phyloP scores from a whole-genome alignment of 2,888 invertebrate genomes.

The Drosophila acutilabella region DNA sequence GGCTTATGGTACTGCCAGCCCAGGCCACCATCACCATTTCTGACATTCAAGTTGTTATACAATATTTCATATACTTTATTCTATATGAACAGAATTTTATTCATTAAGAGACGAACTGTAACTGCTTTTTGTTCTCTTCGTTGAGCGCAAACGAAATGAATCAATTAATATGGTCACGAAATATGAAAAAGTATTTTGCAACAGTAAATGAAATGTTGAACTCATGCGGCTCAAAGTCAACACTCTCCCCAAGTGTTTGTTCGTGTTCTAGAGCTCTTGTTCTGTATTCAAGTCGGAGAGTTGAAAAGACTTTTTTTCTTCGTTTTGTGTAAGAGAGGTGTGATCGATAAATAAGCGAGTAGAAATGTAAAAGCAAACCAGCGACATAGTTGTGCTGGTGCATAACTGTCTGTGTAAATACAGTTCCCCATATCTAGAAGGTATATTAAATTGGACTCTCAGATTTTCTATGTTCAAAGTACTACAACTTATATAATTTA shows the following conservation, averaged over 20 bases:
- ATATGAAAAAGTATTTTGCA: conserved; percentile 41
- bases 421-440: not conserved
- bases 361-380: not conserved
- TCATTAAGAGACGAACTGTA: conserved; percentile 43
- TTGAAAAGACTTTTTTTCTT: conserved; percentile 21
- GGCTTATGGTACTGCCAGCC: not conserved
- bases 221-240: conserved; percentile 54
- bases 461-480: too few species aligned
- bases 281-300: conserved; percentile 28
- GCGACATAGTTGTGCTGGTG: not conserved
- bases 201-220: conserved; percentile 58
- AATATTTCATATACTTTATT: conserved; percentile 32
- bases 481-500: too few species aligned
- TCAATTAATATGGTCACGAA: conserved; percentile 70
- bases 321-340: conserved; percentile 28
- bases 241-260: conserved; percentile 61
- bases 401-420: not conserved
- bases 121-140: conserved; percentile 27
- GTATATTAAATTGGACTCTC: too few species aligned
- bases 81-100: conserved; percentile 30
- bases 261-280: conserved; percentile 72
- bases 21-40: conserved; percentile 44
- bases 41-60: conserved; percentile 54
- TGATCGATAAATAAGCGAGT: conserved; percentile 33
- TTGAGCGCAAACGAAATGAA: conserved; percentile 54